These are phyloP conservation scores for Auanema freiburgensis DNA, from an alignment of 2,888 invertebrate genomes.

Conservation along the genomic window DNA sequence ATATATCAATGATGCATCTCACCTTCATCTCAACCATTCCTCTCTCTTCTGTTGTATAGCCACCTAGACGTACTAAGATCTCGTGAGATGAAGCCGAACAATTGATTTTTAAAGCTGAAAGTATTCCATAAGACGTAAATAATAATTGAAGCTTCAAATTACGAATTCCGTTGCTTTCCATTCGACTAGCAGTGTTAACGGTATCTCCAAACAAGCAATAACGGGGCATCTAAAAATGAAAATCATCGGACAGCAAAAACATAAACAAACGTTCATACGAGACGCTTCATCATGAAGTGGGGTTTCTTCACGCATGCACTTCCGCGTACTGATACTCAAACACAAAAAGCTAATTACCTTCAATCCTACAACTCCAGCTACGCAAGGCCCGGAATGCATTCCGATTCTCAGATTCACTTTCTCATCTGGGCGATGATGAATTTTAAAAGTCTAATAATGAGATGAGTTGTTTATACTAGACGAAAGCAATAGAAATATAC, in stretches of 20 bases:
- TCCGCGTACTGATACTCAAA: background rate
- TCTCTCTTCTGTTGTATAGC: constrained; percentile 65
- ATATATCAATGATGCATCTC: background rate
- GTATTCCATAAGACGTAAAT: background rate
- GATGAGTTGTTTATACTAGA: background rate
- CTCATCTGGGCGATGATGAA: constrained; percentile 44
- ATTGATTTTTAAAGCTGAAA: constrained; percentile 42
- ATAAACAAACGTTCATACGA: background rate
- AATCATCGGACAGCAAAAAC: background rate
- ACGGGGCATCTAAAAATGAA: constrained; percentile 30
- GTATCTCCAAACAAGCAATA: constrained; percentile 48
- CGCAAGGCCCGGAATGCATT: constrained; percentile 40
- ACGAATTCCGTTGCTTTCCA: constrained; percentile 51
- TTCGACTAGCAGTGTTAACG: constrained; percentile 44
- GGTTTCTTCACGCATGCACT: background rate
- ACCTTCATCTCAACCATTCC: constrained; percentile 67
- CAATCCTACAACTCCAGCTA: constrained; percentile 45
- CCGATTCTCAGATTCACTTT: constrained; percentile 43
- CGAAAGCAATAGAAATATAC: constrained; percentile 20
- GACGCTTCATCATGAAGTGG: too few relatives aligned
- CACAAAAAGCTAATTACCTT: constrained; percentile 21
- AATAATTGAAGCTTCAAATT: constrained; percentile 9
- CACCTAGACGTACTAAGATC: constrained; percentile 66
- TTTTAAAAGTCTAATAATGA: constrained; percentile 35
- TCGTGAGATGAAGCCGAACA: constrained; percentile 41